Evolutionary conservation across 1,140 invertebrate genomes (phyloP).

Genomic region (Lerema accius): DNA sequence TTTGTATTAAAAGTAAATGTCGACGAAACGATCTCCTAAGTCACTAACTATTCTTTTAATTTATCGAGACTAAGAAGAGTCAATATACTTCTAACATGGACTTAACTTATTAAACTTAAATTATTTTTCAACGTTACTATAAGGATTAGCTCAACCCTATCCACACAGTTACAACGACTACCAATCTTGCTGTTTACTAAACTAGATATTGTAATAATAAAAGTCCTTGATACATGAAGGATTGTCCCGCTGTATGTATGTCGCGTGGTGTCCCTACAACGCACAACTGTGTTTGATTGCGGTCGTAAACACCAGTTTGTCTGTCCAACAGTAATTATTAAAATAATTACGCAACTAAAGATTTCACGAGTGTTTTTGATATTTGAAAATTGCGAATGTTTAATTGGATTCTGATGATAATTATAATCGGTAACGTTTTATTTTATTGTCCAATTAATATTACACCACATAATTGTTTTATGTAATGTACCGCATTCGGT

Average conservation of each 20-base stretch:
- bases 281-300: slow-evolving; percentile 75
- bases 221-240: no score
- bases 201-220: no score
- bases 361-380: slow-evolving; percentile 61
- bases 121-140: no score
- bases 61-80: no score
- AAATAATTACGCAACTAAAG: slow-evolving; percentile 65
- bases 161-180: no score
- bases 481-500: slow-evolving; percentile 18
- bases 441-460: slow-evolving; percentile 26
- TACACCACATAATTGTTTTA: slow-evolving; percentile 23
- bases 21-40: no score
- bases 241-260: background rate
- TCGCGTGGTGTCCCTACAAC: slow-evolving; percentile 35
- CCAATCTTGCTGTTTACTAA: no score
- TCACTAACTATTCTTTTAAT: no score
- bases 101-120: no score
- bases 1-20: no score
- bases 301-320: slow-evolving; percentile 67
- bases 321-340: slow-evolving; percentile 70
- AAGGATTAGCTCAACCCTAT: no score
- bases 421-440: slow-evolving; percentile 28
- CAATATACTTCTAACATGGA: no score
- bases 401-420: slow-evolving; percentile 37
- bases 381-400: slow-evolving; percentile 54